Conservation (phyloP, 2,888 invertebrate genomes). For the Tetheella fluctuosa region DNA sequence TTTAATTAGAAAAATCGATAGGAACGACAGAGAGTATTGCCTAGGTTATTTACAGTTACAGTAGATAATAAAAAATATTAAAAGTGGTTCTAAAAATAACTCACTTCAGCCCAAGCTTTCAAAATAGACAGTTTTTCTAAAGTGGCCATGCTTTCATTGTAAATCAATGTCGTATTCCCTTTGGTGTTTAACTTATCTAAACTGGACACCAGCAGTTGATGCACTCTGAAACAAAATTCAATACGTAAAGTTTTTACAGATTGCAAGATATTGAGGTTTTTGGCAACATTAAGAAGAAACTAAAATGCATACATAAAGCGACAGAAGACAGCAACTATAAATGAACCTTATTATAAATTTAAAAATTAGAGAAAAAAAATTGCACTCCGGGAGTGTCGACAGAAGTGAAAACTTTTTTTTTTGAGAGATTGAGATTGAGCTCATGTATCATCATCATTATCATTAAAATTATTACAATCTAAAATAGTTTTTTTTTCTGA, state of each 20-base stretch:
- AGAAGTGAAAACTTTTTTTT: too few relatives aligned
- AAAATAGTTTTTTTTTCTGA: too few relatives aligned
- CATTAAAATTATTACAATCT: too few relatives aligned
- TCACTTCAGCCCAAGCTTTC: conserved; percentile 98
- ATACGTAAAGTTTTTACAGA: not conserved
- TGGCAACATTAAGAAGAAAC: too few relatives aligned
- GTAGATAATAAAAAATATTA: not conserved
- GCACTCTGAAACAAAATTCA: conserved; percentile 85
- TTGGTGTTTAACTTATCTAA: conserved; percentile 93
- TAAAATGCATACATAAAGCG: too few relatives aligned
- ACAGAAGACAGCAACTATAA: too few relatives aligned
- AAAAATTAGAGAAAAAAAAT: too few relatives aligned
- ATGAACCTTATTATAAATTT: not conserved
- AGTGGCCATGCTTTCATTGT: conserved; percentile 98
- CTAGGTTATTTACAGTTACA: not conserved
- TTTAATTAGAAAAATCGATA: too few relatives aligned
- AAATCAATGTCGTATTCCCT: conserved; percentile 89
- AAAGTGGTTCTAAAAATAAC: conserved; percentile 17
- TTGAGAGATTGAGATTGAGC: too few relatives aligned
- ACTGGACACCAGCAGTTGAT: conserved; percentile 98
- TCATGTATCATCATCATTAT: too few relatives aligned
- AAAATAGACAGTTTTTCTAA: conserved; percentile 98
- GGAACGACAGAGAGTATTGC: too few relatives aligned
- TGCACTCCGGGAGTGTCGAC: too few relatives aligned
- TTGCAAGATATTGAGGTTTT: not conserved